Base-by-base conservation (phyloP, 37 sponge, comb jelly and placozoan species). In the Hexactinellida sp. region DNA sequence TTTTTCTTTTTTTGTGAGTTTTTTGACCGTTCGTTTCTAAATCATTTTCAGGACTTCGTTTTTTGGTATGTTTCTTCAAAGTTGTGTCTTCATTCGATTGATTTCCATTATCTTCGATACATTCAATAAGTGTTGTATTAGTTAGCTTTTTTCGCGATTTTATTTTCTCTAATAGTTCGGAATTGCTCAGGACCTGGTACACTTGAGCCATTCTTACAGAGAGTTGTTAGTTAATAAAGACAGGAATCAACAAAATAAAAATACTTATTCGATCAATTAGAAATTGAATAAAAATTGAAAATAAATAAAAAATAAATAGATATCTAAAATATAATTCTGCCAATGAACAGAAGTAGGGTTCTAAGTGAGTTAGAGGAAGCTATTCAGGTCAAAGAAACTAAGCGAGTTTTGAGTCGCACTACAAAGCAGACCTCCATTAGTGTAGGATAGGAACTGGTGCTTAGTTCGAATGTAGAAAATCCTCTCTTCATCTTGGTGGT, bases 401-500 rank as follows among this genome's bases (percentile, higher is more conserved):
- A 63, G 76, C 30, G 76, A 23, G 34, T 63, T 63, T 5, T 63
- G 32, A n/a, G 76, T 63, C 3, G 76, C 76, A 7, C 19, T 28
- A 63, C 76, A 63, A 3, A 63, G 76, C 28, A 63, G 25, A 25
- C 76, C 76, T 7, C 32, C 76, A 25, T 3, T n/a, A 63, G 76
- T 63, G 13, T 63, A 63, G 13, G 76, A 63, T 10, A 63, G 34
- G 76, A 63, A 63, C 76, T 63, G 76, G 34, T 63, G 76, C 76
- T 63, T 63, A n/a, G 76, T 63, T 7, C 76, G 25, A 3, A 63
- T 7, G 34, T 63, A 63, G 76, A 25, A 63, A n/a, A 63, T 63
- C 76, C 76, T 63, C 5, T 63, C 76, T n/a, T 63, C 76, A n/a
- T 63, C 76, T 28, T 63, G 76, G 13, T 63, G 76, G 76, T 63